Conservation (phyloP, 2,888 invertebrate genomes). For the Rhingia rostrata region DNA sequence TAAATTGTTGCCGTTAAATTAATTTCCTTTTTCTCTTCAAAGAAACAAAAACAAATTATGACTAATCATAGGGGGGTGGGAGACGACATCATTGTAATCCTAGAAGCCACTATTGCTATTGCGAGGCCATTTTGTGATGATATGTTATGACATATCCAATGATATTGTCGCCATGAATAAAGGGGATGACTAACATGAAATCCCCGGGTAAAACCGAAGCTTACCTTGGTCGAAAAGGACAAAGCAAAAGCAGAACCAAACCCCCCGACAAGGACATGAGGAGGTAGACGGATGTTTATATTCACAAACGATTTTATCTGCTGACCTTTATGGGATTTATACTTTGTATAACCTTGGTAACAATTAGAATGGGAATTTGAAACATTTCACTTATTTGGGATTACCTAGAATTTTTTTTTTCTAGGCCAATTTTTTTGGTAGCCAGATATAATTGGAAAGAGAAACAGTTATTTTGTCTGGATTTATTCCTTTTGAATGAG, state of each 20-base stretch:
- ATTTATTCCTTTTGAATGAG: too few species aligned
- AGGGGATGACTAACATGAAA: conserved; percentile 9
- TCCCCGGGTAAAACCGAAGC: background rate
- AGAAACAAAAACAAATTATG: conserved; percentile 27
- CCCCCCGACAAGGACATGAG: conserved; percentile 3
- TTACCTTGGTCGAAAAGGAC: conserved; percentile 38
- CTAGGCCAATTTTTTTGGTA: too few species aligned
- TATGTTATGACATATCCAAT: conserved; percentile 5
- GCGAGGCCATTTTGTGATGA: background rate
- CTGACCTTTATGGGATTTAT: conserved; percentile 55
- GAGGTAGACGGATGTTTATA: background rate
- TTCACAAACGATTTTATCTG: conserved; percentile 20
- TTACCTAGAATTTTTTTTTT: background rate
- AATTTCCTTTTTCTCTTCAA: background rate
- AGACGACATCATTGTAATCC: background rate
- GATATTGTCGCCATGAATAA: conserved; percentile 1
- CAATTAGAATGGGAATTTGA: conserved; percentile 48
- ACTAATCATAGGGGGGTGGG: conserved; percentile 25
- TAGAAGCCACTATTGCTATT: background rate
- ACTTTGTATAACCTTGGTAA: conserved; percentile 50
- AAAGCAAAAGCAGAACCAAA: background rate
- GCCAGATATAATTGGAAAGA: too few species aligned
- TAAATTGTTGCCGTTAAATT: conserved; percentile 4
- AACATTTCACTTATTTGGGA: conserved; percentile 45
- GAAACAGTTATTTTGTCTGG: too few species aligned